Conservation (phyloP, 2,888 invertebrate species). For the Eustalomyia histrio region DNA sequence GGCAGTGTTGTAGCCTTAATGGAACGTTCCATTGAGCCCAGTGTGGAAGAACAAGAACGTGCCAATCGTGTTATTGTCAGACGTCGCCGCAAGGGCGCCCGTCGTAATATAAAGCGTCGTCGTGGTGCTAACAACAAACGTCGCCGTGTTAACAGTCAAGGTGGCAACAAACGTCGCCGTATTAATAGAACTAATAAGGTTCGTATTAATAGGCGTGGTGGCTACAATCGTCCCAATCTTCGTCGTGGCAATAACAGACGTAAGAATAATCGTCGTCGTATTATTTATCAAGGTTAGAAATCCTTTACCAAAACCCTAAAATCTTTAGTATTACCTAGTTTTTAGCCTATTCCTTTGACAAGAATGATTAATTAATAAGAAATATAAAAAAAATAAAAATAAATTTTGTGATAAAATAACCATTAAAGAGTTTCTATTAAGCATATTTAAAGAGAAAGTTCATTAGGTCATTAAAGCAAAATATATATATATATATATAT, state of each 20-base stretch:
- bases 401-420: constrained; percentile 15
- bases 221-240: constrained; percentile 54
- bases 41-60: constrained; percentile 70
- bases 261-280: constrained; percentile 35
- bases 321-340: constrained; percentile 57
- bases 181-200: constrained; percentile 10
- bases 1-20: constrained; percentile 75
- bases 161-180: constrained; percentile 66
- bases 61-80: constrained; percentile 74
- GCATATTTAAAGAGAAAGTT: constrained; percentile 35
- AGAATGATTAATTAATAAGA: constrained; percentile 7
- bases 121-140: constrained; percentile 50
- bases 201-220: constrained; percentile 59
- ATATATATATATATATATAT: background rate
- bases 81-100: constrained; percentile 69
- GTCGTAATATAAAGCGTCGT: constrained; percentile 69
- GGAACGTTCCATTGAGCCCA: constrained; percentile 66
- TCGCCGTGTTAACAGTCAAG: constrained; percentile 61
- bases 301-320: background rate
- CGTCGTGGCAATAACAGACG: constrained; percentile 49
- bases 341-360: constrained; percentile 15
- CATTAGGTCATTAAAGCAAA: constrained; percentile 5
- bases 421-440: background rate
- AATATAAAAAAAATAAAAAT: background rate
- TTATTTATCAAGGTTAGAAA: constrained; percentile 30